Evolutionary conservation across 2,113 vertebrate genomes (phyloP).

Genomic region (Sula dactylatra): DNA sequence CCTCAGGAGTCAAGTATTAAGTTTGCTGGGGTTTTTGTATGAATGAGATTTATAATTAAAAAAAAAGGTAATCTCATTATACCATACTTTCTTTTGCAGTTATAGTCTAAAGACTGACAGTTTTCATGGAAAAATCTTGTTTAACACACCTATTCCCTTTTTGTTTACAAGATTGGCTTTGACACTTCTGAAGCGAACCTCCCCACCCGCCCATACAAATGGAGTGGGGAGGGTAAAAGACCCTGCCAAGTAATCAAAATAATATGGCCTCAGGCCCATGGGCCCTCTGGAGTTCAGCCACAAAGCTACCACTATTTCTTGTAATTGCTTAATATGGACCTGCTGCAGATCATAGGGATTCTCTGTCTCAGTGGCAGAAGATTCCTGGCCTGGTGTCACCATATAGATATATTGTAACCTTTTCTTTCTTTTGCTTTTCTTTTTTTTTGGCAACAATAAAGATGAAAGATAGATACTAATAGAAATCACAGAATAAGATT

Average conservation of each 20-base stretch:
- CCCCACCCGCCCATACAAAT: fast-evolving
- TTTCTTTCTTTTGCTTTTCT: too few relatives aligned
- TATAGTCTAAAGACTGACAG: background rate
- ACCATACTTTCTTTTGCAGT: background rate
- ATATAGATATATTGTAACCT: fast-evolving
- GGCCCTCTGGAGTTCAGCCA: background rate
- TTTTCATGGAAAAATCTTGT: background rate
- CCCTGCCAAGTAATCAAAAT: background rate
- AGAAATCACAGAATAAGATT: background rate
- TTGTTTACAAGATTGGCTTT: background rate
- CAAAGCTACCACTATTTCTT: background rate
- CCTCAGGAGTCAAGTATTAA: background rate
- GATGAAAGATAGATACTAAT: background rate
- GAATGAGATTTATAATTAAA: background rate
- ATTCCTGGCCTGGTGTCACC: background rate
- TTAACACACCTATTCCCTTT: background rate
- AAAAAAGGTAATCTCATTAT: background rate
- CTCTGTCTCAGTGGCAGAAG: background rate
- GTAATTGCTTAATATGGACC: background rate
- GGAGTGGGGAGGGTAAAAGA: background rate
- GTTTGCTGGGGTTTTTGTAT: background rate
- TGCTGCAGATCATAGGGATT: background rate
- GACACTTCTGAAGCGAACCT: background rate
- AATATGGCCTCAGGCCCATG: background rate
- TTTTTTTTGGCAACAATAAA: background rate